Conservation (phyloP, 2,888 invertebrate genomes). For the Acrobasis consociella region DNA sequence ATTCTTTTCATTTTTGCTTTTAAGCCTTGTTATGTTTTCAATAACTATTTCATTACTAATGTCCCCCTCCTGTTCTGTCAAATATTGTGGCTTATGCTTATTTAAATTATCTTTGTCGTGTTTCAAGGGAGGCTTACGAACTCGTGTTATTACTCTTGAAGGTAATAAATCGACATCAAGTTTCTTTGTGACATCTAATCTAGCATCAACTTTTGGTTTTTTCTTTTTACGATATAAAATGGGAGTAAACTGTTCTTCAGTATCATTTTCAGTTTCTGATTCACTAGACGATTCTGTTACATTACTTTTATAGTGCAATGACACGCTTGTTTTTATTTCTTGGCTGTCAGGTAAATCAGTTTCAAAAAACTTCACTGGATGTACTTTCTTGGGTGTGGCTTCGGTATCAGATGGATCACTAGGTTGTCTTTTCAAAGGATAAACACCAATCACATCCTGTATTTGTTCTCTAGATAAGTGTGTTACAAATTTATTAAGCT, state of each 20-base stretch:
- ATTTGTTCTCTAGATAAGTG: conserved; percentile 46
- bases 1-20: conserved; percentile 46
- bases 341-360: conserved; percentile 67
- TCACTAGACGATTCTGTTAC: conserved; percentile 60
- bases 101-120: conserved; percentile 39
- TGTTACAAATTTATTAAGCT: conserved; percentile 41
- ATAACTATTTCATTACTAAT: conserved; percentile 59
- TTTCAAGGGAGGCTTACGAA: conserved; percentile 64
- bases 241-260: conserved; percentile 53
- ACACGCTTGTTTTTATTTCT: conserved; percentile 63
- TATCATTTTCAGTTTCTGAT: conserved; percentile 57
- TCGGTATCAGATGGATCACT: conserved; percentile 63
- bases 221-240: conserved; percentile 51
- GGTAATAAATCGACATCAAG: conserved; percentile 57
- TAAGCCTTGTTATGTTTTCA: conserved; percentile 61
- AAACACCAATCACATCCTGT: conserved; percentile 45
- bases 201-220: conserved; percentile 43
- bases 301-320: conserved; percentile 34
- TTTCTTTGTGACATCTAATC: conserved; percentile 57
- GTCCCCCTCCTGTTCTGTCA: conserved; percentile 55
- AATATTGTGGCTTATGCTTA: conserved; percentile 52
- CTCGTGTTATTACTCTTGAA: conserved; percentile 59
- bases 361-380: conserved; percentile 49
- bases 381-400: conserved; percentile 58
- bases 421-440: conserved; percentile 41